These are phyloP conservation scores for Himantopus leucocephalus DNA, from an alignment of 2,113 vertebrate genomes.

Conservation along the genomic window DNA sequence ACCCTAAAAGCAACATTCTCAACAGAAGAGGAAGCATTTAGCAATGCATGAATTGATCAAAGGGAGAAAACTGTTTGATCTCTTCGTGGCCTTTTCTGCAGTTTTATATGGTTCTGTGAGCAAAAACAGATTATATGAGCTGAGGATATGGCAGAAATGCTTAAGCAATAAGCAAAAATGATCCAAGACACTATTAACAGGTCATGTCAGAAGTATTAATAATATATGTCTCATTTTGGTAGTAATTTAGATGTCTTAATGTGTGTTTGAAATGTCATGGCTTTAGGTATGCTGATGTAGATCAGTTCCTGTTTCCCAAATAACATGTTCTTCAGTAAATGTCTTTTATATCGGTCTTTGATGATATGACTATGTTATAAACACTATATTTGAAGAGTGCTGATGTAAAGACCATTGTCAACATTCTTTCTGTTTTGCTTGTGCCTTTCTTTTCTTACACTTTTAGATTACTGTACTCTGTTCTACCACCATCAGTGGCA, in stretches of 20 bases:
- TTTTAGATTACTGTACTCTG: conserved; percentile 90
- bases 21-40: too few relatives aligned
- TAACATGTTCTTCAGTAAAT: neutral
- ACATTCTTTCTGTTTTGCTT: neutral
- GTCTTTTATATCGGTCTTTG: neutral
- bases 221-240: neutral
- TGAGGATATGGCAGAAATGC: neutral
- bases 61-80: too few relatives aligned
- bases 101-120: too few relatives aligned
- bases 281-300: neutral
- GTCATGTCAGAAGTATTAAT: neutral
- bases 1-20: too few relatives aligned
- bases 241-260: neutral
- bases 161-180: neutral
- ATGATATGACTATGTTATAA: neutral
- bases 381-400: neutral
- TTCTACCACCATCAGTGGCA: conserved; percentile 94
- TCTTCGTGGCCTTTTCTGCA: too few relatives aligned
- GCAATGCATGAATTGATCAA: too few relatives aligned
- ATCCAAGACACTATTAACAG: neutral
- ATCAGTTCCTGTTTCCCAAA: neutral
- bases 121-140: too few relatives aligned
- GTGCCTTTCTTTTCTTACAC: neutral
- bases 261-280: neutral
- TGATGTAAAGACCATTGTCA: neutral